Evolutionary conservation across 2,113 vertebrate genomes (phyloP).

Genomic region (Anseranas semipalmata): DNA sequence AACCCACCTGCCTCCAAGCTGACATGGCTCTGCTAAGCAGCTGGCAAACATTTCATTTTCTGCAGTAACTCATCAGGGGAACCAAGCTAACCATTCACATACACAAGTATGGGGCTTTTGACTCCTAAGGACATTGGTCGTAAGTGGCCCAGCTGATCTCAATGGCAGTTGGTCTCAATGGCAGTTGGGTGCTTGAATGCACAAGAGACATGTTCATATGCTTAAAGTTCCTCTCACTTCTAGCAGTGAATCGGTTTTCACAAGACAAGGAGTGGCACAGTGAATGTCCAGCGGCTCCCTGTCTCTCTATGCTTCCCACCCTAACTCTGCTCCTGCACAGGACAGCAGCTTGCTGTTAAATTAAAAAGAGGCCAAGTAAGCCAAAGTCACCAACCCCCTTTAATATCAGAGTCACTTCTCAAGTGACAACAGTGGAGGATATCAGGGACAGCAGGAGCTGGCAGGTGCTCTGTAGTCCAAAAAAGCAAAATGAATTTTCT

Average conservation of each 20-base stretch:
- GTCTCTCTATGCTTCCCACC: background rate
- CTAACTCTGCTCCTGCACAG: background rate
- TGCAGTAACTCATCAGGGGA: background rate
- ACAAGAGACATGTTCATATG: background rate
- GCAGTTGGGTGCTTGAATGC: background rate
- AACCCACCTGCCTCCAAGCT: background rate
- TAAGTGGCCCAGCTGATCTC: background rate
- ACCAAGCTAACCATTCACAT: background rate
- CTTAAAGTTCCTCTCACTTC: background rate
- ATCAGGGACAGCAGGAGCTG: background rate
- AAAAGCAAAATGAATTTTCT: background rate
- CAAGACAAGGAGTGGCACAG: background rate
- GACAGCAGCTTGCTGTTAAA: background rate
- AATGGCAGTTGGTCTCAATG: background rate
- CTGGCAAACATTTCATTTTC: background rate
- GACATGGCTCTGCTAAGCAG: background rate
- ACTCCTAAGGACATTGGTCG: background rate
- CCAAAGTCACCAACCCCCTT: background rate
- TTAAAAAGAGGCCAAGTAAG: background rate
- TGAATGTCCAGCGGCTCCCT: too few relatives aligned
- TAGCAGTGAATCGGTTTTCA: accelerated
- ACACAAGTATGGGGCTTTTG: background rate
- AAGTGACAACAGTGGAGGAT: background rate
- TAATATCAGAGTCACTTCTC: background rate
- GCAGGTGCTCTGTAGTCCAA: background rate